These are phyloP conservation scores for Xestia ashworthii DNA, from an alignment of 2,888 invertebrate genomes.

Conservation along the genomic window DNA sequence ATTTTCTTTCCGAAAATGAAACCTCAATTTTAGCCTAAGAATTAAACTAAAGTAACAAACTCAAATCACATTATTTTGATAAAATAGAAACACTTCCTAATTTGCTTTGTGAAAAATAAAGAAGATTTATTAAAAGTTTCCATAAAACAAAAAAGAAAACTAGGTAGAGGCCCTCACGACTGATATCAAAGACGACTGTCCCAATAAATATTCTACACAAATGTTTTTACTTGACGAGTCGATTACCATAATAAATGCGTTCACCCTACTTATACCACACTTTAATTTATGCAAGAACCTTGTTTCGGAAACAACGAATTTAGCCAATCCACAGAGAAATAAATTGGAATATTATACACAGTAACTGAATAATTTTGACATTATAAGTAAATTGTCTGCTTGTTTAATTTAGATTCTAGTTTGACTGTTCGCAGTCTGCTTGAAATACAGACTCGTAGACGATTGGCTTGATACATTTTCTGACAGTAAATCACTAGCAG, in stretches of 20 bases:
- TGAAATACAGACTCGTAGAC: background rate
- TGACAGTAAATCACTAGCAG: background rate
- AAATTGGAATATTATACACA: conserved; percentile 63
- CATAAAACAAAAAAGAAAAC: conserved; percentile 10
- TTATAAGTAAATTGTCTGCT: conserved; percentile 41
- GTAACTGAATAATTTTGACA: conserved; percentile 55
- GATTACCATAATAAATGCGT: conserved; percentile 63
- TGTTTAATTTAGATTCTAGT: conserved; percentile 6
- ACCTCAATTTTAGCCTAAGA: background rate
- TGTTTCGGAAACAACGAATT: conserved; percentile 60
- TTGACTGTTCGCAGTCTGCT: background rate
- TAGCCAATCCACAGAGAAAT: conserved; percentile 56
- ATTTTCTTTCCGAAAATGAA: background rate
- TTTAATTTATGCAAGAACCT: conserved; percentile 65
- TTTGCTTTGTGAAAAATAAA: background rate
- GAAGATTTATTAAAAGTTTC: background rate
- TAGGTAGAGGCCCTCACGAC: conserved; percentile 27
- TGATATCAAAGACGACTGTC: conserved; percentile 34
- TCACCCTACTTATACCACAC: conserved; percentile 57
- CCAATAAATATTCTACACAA: conserved; percentile 54
- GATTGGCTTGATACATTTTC: background rate
- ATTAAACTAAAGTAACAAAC: background rate
- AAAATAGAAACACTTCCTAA: background rate
- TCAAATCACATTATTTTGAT: background rate
- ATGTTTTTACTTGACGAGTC: conserved; percentile 55